phyloP scores from a whole-genome alignment of 2,113 vertebrate genomes.

The Climacteris rufus region DNA sequence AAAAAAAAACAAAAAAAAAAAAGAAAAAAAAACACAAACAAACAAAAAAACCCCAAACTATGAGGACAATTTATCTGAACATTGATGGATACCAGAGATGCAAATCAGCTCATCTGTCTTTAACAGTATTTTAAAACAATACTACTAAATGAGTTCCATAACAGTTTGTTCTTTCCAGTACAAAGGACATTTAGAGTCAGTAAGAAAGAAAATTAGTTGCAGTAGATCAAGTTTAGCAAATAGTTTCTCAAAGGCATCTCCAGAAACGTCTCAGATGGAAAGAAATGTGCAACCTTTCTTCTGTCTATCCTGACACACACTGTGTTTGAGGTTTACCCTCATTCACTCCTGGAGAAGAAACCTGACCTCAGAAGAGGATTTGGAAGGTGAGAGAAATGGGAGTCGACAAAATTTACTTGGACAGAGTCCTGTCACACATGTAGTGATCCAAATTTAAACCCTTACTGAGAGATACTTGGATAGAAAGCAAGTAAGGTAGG shows the following conservation, averaged over 20 bases:
- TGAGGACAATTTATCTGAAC: background rate
- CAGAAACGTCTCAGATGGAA: background rate
- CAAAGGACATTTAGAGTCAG: background rate
- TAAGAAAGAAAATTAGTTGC: background rate
- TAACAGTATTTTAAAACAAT: background rate
- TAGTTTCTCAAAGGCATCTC: background rate
- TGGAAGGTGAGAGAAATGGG: background rate
- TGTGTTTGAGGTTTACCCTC: background rate
- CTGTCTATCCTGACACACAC: background rate
- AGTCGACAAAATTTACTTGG: background rate
- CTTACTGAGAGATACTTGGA: background rate
- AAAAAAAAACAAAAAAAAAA: background rate
- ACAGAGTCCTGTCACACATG: accelerated
- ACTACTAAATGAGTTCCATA: background rate
- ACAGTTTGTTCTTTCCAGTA: background rate
- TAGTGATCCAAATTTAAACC: background rate
- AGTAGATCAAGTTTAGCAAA: background rate
- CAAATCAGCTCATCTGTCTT: background rate
- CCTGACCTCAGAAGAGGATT: background rate
- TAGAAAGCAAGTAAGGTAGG: background rate
- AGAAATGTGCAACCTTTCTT: background rate
- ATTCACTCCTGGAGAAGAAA: background rate
- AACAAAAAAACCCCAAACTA: background rate
- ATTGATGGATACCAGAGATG: background rate
- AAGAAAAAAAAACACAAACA: too few relatives aligned